Conservation (phyloP, 2,888 invertebrate species). For the Melieria picta region DNA sequence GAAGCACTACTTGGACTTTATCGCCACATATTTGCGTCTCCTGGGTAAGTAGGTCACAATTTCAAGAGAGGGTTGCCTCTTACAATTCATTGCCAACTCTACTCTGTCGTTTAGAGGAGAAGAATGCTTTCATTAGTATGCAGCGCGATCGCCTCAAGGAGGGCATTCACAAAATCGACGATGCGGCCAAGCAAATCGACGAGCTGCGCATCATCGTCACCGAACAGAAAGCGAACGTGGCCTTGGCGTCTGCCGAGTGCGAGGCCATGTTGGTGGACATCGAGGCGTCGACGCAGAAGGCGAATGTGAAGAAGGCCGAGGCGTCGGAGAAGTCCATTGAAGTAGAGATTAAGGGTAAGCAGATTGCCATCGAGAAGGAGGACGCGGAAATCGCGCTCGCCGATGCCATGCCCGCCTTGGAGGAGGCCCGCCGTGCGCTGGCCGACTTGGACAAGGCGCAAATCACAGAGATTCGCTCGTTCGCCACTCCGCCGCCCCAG, state of each 20-base stretch:
- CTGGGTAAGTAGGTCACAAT: conserved; percentile 68
- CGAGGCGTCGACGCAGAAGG: conserved; percentile 75
- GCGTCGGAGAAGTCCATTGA: conserved; percentile 83
- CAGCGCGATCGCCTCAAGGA: conserved; percentile 62
- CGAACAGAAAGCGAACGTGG: conserved; percentile 84
- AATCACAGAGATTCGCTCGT: conserved; percentile 91
- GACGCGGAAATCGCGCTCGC: conserved; percentile 85
- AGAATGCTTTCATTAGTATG: conserved; percentile 56
- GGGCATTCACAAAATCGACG: conserved; percentile 74
- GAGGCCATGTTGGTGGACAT: conserved; percentile 82
- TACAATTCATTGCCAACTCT: neutral
- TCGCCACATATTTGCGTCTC: conserved; percentile 80
- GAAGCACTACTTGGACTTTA: conserved; percentile 89
- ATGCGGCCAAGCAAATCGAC: conserved; percentile 84
- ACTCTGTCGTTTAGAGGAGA: conserved; percentile 57
- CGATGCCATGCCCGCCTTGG: conserved; percentile 86
- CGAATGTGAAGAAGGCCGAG: conserved; percentile 81
- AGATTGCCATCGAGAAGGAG: conserved; percentile 82
- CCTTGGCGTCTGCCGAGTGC: conserved; percentile 83
- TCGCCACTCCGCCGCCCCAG: conserved; percentile 89
- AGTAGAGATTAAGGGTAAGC: conserved; percentile 82
- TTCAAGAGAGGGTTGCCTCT: neutral
- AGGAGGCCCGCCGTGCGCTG: conserved; percentile 81
- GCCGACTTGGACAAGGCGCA: conserved; percentile 87
- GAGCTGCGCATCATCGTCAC: conserved; percentile 83